Evolutionary conservation across 2,113 vertebrate genomes (phyloP).

Genomic region (Carassius auratus): DNA sequence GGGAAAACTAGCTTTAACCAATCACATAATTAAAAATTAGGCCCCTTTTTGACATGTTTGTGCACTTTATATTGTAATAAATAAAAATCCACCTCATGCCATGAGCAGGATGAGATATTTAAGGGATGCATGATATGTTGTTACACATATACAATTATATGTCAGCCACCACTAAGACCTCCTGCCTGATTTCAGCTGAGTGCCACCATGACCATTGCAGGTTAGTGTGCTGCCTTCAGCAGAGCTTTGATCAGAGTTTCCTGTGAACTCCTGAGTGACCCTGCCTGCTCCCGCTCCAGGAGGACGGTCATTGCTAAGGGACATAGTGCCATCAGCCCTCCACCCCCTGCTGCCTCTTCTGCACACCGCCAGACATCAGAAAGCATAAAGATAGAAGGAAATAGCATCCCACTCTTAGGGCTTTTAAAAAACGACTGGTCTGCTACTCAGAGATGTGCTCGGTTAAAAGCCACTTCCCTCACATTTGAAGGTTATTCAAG

Average conservation of each 20-base stretch:
- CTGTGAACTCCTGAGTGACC: neutral
- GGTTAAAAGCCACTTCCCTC: slow-evolving; percentile 30
- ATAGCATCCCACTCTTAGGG: neutral
- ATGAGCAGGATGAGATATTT: no score
- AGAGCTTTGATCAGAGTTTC: slow-evolving; percentile 3
- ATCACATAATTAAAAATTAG: no score
- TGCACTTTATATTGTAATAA: neutral
- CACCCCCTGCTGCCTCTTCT: neutral
- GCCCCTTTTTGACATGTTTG: no score
- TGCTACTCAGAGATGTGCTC: neutral
- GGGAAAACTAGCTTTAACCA: no score
- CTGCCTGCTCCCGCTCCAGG: neutral
- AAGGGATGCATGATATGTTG: no score
- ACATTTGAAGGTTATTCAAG: neutral
- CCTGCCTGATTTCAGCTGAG: slow-evolving; percentile 19
- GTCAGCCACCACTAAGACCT: slow-evolving; percentile 12
- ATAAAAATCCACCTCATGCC: no score
- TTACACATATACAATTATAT: neutral
- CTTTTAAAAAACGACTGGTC: slow-evolving; percentile 25
- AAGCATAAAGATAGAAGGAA: neutral
- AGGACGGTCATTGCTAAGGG: neutral
- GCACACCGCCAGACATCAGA: slow-evolving; percentile 13
- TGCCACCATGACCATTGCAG: neutral
- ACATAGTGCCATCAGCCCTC: neutral
- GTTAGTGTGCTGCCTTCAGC: neutral